These are phyloP conservation scores for Sesamia nonagrioides DNA, from an alignment of 1,140 invertebrate species.

Conservation along the genomic window DNA sequence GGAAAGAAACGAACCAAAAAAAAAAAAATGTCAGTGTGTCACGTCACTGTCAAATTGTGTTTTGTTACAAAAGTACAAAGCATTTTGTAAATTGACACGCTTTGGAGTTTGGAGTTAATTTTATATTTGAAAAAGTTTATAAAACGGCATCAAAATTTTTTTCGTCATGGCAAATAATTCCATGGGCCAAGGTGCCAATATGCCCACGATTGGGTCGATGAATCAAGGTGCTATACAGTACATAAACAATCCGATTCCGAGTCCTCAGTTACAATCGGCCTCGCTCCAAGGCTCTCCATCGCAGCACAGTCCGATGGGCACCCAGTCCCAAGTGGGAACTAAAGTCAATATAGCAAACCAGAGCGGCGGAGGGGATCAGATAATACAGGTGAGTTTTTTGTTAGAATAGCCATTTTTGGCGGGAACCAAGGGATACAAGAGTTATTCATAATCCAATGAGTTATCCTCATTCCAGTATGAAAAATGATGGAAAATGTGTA, in stretches of 20 bases:
- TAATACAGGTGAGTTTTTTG: constrained; percentile 68
- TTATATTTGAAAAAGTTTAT: not conserved
- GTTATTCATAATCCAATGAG: too few relatives aligned
- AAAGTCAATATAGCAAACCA: constrained; percentile 63
- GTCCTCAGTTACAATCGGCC: constrained; percentile 77
- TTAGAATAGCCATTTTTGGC: not conserved
- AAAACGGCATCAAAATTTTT: not conserved
- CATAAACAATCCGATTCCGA: constrained; percentile 79
- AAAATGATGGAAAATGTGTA: too few relatives aligned
- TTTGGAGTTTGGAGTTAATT: not conserved
- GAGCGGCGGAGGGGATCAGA: constrained; percentile 70
- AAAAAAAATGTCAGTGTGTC: too few relatives aligned
- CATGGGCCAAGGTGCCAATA: constrained; percentile 68
- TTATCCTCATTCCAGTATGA: too few relatives aligned
- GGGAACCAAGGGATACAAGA: too few relatives aligned
- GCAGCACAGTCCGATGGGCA: constrained; percentile 87
- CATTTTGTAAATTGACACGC: not conserved
- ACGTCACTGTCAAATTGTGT: not conserved
- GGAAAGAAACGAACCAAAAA: too few relatives aligned
- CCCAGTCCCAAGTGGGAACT: constrained; percentile 70
- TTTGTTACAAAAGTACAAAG: not conserved
- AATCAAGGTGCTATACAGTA: constrained; percentile 76
- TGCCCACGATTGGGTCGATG: constrained; percentile 75
- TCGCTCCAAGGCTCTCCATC: constrained; percentile 87
- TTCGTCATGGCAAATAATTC: constrained; percentile 67